phyloP scores from a whole-genome alignment of 2,888 invertebrate genomes.

The Unio pictorum region DNA sequence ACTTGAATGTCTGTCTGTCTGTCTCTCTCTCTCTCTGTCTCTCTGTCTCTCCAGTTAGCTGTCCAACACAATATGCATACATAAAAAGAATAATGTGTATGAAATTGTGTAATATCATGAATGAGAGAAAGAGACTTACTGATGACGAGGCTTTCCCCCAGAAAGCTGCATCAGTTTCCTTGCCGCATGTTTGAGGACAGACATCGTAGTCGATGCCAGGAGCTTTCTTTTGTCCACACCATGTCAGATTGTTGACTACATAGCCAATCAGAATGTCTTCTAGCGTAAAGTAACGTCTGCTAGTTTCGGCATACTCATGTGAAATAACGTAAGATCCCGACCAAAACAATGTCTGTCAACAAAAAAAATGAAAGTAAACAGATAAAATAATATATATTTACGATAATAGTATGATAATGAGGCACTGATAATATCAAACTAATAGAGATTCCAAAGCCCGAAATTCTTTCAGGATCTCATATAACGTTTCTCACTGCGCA shows the following conservation, averaged over 20 bases:
- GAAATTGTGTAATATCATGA: not conserved
- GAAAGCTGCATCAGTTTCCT: slow-evolving; percentile 13
- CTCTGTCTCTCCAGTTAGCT: too few relatives aligned
- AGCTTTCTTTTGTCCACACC: slow-evolving; percentile 28
- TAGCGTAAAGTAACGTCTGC: slow-evolving; percentile 10
- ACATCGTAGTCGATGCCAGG: slow-evolving; percentile 24
- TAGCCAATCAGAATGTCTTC: slow-evolving; percentile 21
- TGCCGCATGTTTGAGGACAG: slow-evolving; percentile 24
- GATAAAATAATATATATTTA: too few relatives aligned
- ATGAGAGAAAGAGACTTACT: slow-evolving; percentile 7
- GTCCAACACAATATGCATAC: not conserved
- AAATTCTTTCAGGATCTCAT: too few relatives aligned
- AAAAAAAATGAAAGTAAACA: not conserved
- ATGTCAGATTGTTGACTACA: slow-evolving; percentile 19
- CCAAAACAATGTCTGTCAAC: slow-evolving; percentile 16
- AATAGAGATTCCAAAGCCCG: too few relatives aligned
- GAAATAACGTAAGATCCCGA: slow-evolving; percentile 14
- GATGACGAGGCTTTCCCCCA: slow-evolving; percentile 23
- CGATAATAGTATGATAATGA: too few relatives aligned
- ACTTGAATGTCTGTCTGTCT: too few relatives aligned
- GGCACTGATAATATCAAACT: too few relatives aligned
- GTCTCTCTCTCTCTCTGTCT: too few relatives aligned
- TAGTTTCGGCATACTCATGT: slow-evolving; percentile 10
- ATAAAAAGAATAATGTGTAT: not conserved
- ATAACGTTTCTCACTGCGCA: too few relatives aligned